Evolutionary conservation across 2,113 vertebrate species (phyloP), one percentile per base, ranked within the genome.

Genomic region (Melanerpes aurifrons): DNA sequence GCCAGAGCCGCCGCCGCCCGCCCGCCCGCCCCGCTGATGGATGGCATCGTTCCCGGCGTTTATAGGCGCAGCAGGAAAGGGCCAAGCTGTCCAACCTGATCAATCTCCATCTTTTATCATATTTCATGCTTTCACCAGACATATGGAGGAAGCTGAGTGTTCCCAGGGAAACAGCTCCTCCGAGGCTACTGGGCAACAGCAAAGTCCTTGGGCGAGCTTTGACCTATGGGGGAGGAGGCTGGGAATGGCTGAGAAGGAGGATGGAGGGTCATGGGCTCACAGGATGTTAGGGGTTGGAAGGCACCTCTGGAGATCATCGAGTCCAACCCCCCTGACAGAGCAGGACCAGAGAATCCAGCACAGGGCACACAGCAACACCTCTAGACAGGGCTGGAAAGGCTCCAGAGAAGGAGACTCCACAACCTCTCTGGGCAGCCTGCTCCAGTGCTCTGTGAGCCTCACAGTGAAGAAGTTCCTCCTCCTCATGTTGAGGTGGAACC

Each of bases 91-190:
- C 94, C 25, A 0, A 72, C 66, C 78, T 91, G 92, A 97, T 96
- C 92, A 96, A 97, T 96, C 96, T 94, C 67, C 86, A 89, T 94
- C 94, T 92, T 76, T 53, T 69, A 20, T 29, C 89, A 95, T 97
- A 97, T 96, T 94, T 96, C 93, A 95, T 89, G 59, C 66, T 78
- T 77, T 86, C 86, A 68, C 63, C 69, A 86, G 92, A 84, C 90
- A 54, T 45, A 53, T 6, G 88, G 6, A 40, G 24, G 62, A 48
- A 96, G 86, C 78, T 74, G 83, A 32, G 6, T 82, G 79, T 87
- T 89, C 63, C 43, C 0, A 0, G 81, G 82, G 54, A 93, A 87
- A 91, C 47, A 53, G 61, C 63, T 79, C 62, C 67, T 84, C 54
- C 0, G 1, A 86, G 87, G 78, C 75, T 31, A 35, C 3, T 7